A percentile compares a stretch with the other conserved stretches of the same genome.
These are phyloP conservation scores for Manduca sexta DNA, from an alignment of 1,140 invertebrate genomes.

Conservation along the genomic window DNA sequence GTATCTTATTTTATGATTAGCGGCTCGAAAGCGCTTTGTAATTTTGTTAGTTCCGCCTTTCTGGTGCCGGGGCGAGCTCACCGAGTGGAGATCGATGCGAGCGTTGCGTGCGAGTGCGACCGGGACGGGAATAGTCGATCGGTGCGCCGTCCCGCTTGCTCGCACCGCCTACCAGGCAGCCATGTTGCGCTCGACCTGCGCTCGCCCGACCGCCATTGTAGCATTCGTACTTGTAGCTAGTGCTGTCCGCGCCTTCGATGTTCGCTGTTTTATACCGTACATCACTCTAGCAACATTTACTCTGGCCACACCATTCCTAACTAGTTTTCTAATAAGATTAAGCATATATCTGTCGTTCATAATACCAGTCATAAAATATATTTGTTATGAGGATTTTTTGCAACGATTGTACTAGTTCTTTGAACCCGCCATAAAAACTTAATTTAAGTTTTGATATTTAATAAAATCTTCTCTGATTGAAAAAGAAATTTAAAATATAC, in stretches of 20 bases:
- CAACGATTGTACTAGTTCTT: too few relatives aligned
- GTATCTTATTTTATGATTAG: conserved; percentile 74
- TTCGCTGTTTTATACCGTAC: too few relatives aligned
- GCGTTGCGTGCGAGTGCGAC: conserved; percentile 61
- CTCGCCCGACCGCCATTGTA: conserved; percentile 71
- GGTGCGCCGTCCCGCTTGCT: conserved; percentile 49
- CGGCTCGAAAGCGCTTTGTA: conserved; percentile 72
- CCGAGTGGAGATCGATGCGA: conserved; percentile 70
- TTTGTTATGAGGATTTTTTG: too few relatives aligned
- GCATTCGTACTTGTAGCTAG: conserved; percentile 59
- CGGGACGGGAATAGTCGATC: conserved; percentile 33
- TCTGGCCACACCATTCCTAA: too few relatives aligned
- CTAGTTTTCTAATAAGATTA: too few relatives aligned
- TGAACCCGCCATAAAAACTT: too few relatives aligned
- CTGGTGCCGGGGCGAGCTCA: conserved; percentile 68
- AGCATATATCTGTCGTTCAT: too few relatives aligned
- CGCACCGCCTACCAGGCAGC: conserved; percentile 71
- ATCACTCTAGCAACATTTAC: too few relatives aligned
- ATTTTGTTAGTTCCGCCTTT: conserved; percentile 74
- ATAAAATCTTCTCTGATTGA: too few relatives aligned
- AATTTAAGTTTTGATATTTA: too few relatives aligned
- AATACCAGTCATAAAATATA: too few relatives aligned
- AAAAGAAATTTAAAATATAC: too few relatives aligned
- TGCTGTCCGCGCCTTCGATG: conserved; percentile 36
- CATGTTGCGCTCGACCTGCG: conserved; percentile 72